Evolutionary conservation across 2,888 invertebrate species (phyloP), one percentile per base, ranked within the genome.

Genomic region (Watsonalla cultraria): DNA sequence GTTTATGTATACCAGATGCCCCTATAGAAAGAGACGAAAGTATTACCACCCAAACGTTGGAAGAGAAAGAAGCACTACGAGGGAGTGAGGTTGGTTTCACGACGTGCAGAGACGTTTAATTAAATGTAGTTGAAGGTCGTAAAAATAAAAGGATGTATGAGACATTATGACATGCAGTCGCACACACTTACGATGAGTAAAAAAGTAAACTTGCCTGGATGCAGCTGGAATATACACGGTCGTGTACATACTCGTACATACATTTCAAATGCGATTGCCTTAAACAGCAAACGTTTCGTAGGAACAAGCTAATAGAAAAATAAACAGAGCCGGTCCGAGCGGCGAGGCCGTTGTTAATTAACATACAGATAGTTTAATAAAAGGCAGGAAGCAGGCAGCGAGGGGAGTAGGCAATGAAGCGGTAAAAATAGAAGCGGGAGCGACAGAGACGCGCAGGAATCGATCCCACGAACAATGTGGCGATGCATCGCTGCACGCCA

Each of bases 311-410:
- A 83, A 85, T 82, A 84, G 84, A 82, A 83, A 87, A 82, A 82
- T 84, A 87, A 87, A 86, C 83, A 88, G 71, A 76, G 70, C 64
- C 75, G 73, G 75, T 75, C 73, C 63, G 68, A 75, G 68, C 64
- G 62, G 62, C 82, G 86, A 85, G 84, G 88, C 82, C 86, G 84
- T 80, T 88, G 83, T 86, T 90, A 90, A 90, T 90, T 90, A 89
- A 88, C 90, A 90, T 90, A 88, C 84, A 86, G 84, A 90, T 89
- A 89, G 86, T 89, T 89, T 90, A 88, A 90, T 90, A 89, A 86
- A 88, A 86, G 87, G 86, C 90, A 90, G 90, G 90, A 90, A 90
- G 78, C 86, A 77, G 74, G 80, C 84, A 78, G 76, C 75, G 85
- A 89, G 90, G 89, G 90, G 90, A 88, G 88, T 78, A 85, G 74